Base-by-base conservation (phyloP, 2,113 vertebrate genomes). In the Platysteira castanea region DNA sequence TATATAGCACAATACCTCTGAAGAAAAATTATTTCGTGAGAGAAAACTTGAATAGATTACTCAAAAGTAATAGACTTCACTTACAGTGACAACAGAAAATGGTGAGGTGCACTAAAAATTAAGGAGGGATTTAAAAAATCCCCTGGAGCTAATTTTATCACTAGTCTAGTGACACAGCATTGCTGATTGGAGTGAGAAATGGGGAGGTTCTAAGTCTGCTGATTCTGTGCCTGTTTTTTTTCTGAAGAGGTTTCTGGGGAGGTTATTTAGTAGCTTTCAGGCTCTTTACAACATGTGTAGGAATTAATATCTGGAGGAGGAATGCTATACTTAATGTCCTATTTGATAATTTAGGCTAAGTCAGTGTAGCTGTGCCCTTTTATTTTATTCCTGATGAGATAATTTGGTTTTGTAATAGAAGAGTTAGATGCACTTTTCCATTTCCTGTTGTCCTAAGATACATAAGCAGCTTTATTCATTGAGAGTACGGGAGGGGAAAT, bases 401-500 rank as follows among this genome's bases (percentile, higher is more conserved):
- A 69, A 56, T 80, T 96, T 87, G 47, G 15, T 50, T 94, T 91
- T 13, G 6, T n/a, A 92, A 81, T 27, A 77, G 49, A 92, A 71
- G 33, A 87, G 23, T 73, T 49, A 13, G 31, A 63, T 52, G 37
- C 37, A 85, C 21, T 73, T 85, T 94, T 83, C 59, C 49, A 59
- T 88, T 95, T 95, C 79, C 87, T 93, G 41, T 91, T 81, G 54
- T 60, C 49, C 57, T 78, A 50, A 87, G 59, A 80, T 80, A 75
- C 35, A 56, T 76, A 73, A 90, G 57, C 39, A 86, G n/a, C 68
- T 93, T 93, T 92, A 88, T 84, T 96, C 86, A 67, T 21, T 52
- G 50, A 56, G 42, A n/a, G 41, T 7, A 67, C 0, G 0, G 27
- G 56, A 76, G 37, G 33, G 54, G 52, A 93, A 92, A 95, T 74